phyloP scores from a whole-genome alignment of 2,113 vertebrate genomes.

The Chroicocephalus ridibundus region DNA sequence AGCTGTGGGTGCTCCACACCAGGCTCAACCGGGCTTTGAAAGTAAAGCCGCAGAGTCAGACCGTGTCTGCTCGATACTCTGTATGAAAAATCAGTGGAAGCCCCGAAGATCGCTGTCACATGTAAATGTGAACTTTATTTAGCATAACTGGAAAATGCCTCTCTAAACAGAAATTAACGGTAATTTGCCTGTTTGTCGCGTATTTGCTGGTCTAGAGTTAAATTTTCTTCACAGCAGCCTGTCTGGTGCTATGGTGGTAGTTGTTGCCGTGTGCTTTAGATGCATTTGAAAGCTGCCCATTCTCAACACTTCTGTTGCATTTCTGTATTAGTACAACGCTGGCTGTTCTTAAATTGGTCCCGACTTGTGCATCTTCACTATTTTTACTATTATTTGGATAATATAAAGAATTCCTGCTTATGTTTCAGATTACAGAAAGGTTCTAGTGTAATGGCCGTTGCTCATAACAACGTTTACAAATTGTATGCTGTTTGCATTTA shows the following conservation, averaged over 20 bases:
- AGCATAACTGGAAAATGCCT: no score
- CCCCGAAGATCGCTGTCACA: fast-evolving
- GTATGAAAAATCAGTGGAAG: neutral
- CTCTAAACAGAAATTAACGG: neutral
- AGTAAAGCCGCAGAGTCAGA: no score
- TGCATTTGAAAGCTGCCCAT: fast-evolving
- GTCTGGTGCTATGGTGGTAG: neutral
- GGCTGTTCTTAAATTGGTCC: neutral
- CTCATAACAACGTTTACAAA: neutral
- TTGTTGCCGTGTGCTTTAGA: fast-evolving
- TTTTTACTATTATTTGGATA: neutral
- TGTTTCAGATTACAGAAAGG: neutral
- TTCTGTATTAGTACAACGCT: neutral
- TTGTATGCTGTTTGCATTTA: fast-evolving
- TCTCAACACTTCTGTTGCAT: neutral
- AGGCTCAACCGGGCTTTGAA: neutral
- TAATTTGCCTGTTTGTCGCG: fast-evolving
- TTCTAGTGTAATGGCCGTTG: neutral
- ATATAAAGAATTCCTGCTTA: neutral
- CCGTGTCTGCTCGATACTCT: neutral
- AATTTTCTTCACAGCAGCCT: neutral
- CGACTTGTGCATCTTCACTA: fast-evolving
- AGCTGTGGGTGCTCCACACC: neutral
- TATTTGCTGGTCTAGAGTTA: neutral
- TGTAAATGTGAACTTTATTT: neutral